Percentiles rank a stretch among this genome's conserved stretches.
Evolutionary conservation across 1,140 invertebrate species (phyloP).

Genomic region (Littorina saxatilis): DNA sequence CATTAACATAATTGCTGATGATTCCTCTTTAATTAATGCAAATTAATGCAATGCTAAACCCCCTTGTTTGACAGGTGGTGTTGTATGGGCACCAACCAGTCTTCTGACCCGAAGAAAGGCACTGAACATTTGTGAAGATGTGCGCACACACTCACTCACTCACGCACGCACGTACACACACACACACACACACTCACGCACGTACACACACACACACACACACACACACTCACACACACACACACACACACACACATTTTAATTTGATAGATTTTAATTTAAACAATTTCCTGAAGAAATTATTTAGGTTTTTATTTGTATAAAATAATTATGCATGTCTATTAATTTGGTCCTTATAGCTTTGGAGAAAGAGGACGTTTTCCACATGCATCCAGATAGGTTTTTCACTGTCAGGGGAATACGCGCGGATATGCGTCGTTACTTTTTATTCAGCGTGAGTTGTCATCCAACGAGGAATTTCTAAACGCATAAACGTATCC

Average conservation of each 20-base stretch:
- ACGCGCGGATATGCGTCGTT: no score
- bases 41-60: no score
- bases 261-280: not conserved
- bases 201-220: constrained; percentile 8
- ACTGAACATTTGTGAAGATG: no score
- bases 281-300: not conserved
- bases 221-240: constrained; percentile 7
- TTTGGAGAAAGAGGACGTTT: not conserved
- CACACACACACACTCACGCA: constrained; percentile 7
- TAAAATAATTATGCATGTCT: not conserved
- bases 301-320: no score
- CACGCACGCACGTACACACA: not conserved
- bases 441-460: no score
- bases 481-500: no score
- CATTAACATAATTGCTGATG: no score
- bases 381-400: not conserved
- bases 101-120: no score
- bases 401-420: not conserved
- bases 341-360: not conserved
- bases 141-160: not conserved
- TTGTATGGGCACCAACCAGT: no score
- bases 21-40: no score
- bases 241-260: not conserved
- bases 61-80: no score
- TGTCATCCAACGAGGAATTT: no score